Evolutionary conservation across 2,888 invertebrate species (phyloP).

Genomic region (Pyrrhia umbra): DNA sequence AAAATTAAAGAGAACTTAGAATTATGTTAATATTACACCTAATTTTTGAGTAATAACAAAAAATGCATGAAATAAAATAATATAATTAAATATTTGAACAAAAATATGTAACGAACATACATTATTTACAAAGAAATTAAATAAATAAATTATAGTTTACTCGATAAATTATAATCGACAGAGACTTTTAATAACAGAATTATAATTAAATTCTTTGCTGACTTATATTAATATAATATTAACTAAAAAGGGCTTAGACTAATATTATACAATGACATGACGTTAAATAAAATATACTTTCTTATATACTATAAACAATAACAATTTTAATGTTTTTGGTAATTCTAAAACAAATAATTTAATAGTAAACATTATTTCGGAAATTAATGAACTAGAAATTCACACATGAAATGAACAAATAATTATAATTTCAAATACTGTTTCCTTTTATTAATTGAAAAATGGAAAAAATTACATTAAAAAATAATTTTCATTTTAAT

Average conservation of each 20-base stretch:
- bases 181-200: neutral
- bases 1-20: neutral
- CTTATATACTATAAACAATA: neutral
- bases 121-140: neutral
- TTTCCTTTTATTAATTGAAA: too few relatives aligned
- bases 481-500: too few relatives aligned
- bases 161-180: neutral
- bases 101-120: neutral
- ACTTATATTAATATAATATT: neutral
- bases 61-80: neutral
- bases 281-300: neutral
- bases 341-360: neutral
- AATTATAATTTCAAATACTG: too few relatives aligned
- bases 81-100: too few relatives aligned
- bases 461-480: too few relatives aligned
- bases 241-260: neutral
- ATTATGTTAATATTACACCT: neutral
- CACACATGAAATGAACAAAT: too few relatives aligned
- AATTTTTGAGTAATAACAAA: neutral
- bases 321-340: neutral
- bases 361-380: neutral
- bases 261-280: neutral
- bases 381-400: too few relatives aligned
- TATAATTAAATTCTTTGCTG: too few relatives aligned
- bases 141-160: neutral